phyloP scores from a whole-genome alignment of 2,113 vertebrate species.

The Miniopterus natalensis region DNA sequence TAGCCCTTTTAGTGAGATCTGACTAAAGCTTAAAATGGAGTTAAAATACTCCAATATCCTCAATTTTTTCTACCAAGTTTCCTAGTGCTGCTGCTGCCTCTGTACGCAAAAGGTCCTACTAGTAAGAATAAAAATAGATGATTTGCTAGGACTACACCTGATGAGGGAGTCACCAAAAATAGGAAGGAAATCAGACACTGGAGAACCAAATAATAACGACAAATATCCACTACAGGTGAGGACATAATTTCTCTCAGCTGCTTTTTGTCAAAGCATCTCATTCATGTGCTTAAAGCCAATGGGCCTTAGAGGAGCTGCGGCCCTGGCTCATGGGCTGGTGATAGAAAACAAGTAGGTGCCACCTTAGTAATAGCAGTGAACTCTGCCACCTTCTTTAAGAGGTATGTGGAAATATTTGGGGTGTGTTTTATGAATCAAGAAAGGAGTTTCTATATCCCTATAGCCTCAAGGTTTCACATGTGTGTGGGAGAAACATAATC shows the following conservation, averaged over 20 bases:
- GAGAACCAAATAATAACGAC: not conserved
- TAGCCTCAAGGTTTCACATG: not conserved
- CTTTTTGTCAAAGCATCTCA: not conserved
- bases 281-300: conserved; percentile 39
- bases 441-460: not conserved
- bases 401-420: not conserved
- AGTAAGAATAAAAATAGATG: not conserved
- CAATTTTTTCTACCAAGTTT: not conserved
- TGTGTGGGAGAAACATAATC: not conserved
- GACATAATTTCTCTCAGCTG: not conserved
- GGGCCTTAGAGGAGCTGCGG: not conserved
- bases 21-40: not conserved
- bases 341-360: not conserved
- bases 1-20: not conserved
- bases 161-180: not conserved
- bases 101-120: not conserved
- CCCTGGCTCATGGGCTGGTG: not conserved
- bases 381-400: not conserved
- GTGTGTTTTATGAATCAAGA: not conserved
- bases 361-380: not conserved
- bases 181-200: not conserved
- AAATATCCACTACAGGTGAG: not conserved
- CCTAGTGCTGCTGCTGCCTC: not conserved
- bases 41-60: not conserved
- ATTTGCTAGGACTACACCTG: not conserved